phyloP scores from a whole-genome alignment of 1,140 invertebrate species.

The Chionoecetes opilio region DNA sequence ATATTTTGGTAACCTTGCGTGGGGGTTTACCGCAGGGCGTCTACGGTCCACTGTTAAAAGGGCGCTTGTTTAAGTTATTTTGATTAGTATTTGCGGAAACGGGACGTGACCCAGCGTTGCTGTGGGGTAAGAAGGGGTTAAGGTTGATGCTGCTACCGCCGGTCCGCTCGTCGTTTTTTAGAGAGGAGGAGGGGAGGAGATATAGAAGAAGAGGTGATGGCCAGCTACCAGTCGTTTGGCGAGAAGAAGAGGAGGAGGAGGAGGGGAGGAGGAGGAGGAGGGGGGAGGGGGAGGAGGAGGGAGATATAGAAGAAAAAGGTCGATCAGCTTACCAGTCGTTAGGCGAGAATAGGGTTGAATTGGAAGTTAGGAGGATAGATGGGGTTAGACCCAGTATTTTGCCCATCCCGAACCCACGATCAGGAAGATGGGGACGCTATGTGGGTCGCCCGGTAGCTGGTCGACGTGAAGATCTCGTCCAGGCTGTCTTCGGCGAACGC shows the following conservation, averaged over 20 bases:
- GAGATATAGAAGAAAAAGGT: background rate
- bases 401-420: conserved; percentile 89
- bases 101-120: too few relatives aligned
- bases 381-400: conserved; percentile 92
- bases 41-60: too few relatives aligned
- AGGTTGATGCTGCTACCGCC: too few relatives aligned
- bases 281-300: background rate
- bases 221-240: background rate
- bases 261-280: background rate
- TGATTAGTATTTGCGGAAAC: too few relatives aligned
- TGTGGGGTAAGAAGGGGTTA: too few relatives aligned
- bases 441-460: conserved; percentile 84
- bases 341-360: conserved; percentile 88
- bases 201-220: background rate
- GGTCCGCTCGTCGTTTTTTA: too few relatives aligned
- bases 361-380: conserved; percentile 90
- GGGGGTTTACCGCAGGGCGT: too few relatives aligned
- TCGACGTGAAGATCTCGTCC: conserved; percentile 82
- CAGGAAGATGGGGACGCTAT: conserved; percentile 89
- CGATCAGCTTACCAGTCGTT: conserved; percentile 85
- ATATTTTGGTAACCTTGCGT: too few relatives aligned
- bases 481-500: conserved; percentile 83
- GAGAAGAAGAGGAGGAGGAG: background rate
- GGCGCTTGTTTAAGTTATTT: too few relatives aligned
- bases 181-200: too few relatives aligned